Evolutionary conservation across 2,797 vertebrate species (phyloP).

Genomic region (Podarcis lilfordi): DNA sequence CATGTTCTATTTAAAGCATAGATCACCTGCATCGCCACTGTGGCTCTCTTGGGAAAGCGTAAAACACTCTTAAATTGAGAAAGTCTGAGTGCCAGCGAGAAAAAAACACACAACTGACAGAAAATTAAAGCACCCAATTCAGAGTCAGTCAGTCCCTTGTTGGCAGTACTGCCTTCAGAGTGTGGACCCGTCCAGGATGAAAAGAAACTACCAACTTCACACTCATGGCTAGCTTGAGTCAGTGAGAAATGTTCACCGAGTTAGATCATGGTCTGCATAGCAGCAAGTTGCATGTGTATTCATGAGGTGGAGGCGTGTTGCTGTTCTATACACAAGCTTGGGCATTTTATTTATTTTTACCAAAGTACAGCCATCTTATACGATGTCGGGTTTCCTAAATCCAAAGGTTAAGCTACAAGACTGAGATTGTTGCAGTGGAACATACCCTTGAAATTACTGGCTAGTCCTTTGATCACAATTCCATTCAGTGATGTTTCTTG

Average conservation of each 20-base stretch:
- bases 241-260: neutral
- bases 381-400: neutral
- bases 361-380: neutral
- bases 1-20: slow-evolving; percentile 64
- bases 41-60: slow-evolving; percentile 29
- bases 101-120: slow-evolving; percentile 61
- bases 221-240: neutral
- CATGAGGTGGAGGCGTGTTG: no score
- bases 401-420: neutral
- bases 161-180: neutral
- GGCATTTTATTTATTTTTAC: neutral
- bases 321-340: neutral
- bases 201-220: neutral
- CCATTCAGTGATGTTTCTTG: neutral
- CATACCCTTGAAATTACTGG: neutral
- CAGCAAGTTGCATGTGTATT: neutral
- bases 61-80: slow-evolving; percentile 65
- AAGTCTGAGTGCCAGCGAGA: slow-evolving; percentile 33
- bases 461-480: neutral
- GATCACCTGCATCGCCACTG: slow-evolving; percentile 39
- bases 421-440: neutral
- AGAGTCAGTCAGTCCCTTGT: slow-evolving; percentile 59
- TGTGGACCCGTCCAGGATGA: neutral
- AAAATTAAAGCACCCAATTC: slow-evolving; percentile 64
- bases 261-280: neutral